Percentiles rank a stretch among this genome's conserved stretches.
These are phyloP conservation scores for Platerodrilus igneus DNA, from an alignment of 2,888 invertebrate species.

Conservation along the genomic window DNA sequence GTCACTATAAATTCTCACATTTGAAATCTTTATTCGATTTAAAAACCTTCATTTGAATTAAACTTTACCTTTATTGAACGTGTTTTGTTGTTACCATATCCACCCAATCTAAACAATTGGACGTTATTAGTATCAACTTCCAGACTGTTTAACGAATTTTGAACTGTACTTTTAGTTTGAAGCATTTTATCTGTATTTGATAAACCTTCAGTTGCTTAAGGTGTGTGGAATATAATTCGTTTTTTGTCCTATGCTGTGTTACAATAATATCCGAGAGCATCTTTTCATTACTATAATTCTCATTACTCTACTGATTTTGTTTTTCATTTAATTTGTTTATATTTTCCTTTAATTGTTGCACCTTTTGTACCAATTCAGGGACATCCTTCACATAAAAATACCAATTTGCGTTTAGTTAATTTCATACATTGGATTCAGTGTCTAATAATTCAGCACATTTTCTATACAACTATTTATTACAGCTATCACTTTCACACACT, in stretches of 20 bases:
- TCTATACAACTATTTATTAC: background rate
- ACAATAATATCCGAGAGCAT: background rate
- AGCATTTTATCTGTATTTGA: background rate
- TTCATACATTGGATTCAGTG: background rate
- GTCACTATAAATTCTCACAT: too few species aligned
- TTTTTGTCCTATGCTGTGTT: background rate
- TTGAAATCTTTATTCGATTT: background rate
- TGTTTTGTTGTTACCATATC: background rate
- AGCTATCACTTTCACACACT: background rate
- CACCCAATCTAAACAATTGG: background rate
- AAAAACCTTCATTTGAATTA: background rate
- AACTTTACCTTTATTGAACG: background rate
- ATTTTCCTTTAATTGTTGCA: background rate
- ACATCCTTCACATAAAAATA: constrained; percentile 1
- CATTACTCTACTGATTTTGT: background rate
- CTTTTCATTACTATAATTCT: background rate
- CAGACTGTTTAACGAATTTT: background rate
- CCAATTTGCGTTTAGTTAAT: background rate
- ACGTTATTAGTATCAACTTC: constrained; percentile 1
- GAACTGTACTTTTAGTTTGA: background rate
- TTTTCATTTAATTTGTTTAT: background rate
- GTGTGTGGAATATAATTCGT: background rate
- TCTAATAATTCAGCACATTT: background rate
- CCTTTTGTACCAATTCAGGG: background rate
- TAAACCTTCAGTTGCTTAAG: background rate